Percentiles rank a stretch among this genome's conserved stretches.
Evolutionary conservation across 2,888 invertebrate species (phyloP).

Genomic region (Branchipolynoe longqiensis): DNA sequence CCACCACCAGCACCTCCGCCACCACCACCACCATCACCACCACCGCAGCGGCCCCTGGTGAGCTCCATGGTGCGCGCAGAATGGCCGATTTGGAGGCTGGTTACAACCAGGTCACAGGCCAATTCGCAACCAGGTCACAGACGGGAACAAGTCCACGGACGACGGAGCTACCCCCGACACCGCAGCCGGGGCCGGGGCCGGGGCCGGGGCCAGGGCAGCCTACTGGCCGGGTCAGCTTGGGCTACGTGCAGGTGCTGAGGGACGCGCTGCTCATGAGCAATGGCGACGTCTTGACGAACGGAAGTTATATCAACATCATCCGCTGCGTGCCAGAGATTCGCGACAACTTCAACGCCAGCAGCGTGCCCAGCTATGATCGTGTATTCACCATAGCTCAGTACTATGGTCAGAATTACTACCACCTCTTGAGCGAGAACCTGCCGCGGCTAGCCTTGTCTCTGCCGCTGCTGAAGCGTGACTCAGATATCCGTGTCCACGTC

Average conservation of each 20-base stretch:
- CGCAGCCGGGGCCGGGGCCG: too few species aligned
- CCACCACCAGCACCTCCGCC: too few species aligned
- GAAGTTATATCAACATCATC: not conserved
- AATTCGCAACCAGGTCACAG: too few species aligned
- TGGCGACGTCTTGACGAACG: not conserved
- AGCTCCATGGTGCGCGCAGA: too few species aligned
- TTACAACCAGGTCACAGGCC: too few species aligned
- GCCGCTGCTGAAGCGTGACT: constrained; percentile 24
- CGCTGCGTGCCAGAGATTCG: not conserved
- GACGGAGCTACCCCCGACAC: too few species aligned
- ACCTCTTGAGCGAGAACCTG: constrained; percentile 55
- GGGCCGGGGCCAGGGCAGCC: too few species aligned
- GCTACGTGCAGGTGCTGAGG: not conserved
- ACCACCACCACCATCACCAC: too few species aligned
- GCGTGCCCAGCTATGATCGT: constrained; percentile 33
- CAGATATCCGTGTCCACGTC: constrained; percentile 54
- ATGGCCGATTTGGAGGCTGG: too few species aligned
- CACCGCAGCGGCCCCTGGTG: too few species aligned
- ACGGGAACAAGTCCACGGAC: too few species aligned
- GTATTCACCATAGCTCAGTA: constrained; percentile 58
- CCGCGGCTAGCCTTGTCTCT: constrained; percentile 51
- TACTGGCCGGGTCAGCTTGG: not conserved
- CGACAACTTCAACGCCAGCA: not conserved
- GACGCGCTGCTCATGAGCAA: not conserved
- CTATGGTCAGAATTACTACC: constrained; percentile 58